Evolutionary conservation across 2,797 vertebrate species (phyloP), one percentile per base, ranked within the genome.

Genomic region (Thaleichthys pacificus): DNA sequence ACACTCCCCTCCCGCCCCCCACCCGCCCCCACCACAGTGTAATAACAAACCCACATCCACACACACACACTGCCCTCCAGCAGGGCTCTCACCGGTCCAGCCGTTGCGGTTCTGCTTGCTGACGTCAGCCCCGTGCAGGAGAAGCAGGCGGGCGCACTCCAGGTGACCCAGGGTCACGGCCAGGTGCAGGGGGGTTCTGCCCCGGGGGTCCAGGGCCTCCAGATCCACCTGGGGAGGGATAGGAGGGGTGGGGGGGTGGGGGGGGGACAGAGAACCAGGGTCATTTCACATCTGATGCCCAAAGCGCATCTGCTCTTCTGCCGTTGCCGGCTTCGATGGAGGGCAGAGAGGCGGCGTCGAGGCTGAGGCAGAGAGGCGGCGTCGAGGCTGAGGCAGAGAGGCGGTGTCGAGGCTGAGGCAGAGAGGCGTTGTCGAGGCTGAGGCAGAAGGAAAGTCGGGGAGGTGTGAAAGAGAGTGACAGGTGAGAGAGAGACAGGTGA

Each of bases 21-120:
- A 24, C 35, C 35, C 3, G 5, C 35, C 35, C 4, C 35, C 35
- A 47, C 35, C 35, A 35, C 1, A 6, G 35, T 7, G 7, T 6
- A 42, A 42, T 12, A 12, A 2, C 38, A 42, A 42, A 7, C 38
- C 9, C 42, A 58, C 66, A 68, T 47, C 42, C 42, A 47, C 9
- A 47, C 38, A 42, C 42, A 62, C 74, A 54, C 61, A 21, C 75
- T 22, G 42, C 30, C 26, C 8, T 65, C 19, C 51, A 56, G 51
- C 51, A n/a, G 51, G 19, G 51, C 42, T 47, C 22, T 76, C 76
- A 99, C 97, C 97, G 54, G 96, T 98, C 97, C 97, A 99, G 72
- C 96, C 96, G 0, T 93, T 98, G 88, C 94, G 93, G 87, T 99
- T 99, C 89, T 98, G 96, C 87, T 96, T 97, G 92, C 94, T 94